Base-by-base conservation (phyloP, 2,113 vertebrate species). In the Choloepus hoffmanni region DNA sequence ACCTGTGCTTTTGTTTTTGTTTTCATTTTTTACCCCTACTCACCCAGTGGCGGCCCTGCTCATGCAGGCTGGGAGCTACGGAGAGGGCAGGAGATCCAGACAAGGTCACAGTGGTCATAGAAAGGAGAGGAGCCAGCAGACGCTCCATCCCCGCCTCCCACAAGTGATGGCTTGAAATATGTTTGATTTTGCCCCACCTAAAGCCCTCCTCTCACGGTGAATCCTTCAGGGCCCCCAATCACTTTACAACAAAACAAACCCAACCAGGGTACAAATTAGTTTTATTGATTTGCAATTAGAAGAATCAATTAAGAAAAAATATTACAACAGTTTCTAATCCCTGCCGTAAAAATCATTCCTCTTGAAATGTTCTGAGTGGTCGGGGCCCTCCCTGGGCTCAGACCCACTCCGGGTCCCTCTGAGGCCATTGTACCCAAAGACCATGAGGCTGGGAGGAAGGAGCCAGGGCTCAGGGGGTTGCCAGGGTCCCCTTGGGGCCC, bases 241-340 rank as follows among this genome's bases (percentile, higher is more conserved):
- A 55, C 53, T 55, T 91, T 36, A 13, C 63, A 24, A 40, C 78
- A 86, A 73, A 92, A 48, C 81, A 93, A 92, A 90, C 33, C 21
- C 21, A 43, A 53, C 53, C 24, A n/a, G 9, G 2, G 60, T 60
- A 62, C 72, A 92, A 89, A 90, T 93, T 81, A 89, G 85, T 43
- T 53, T 4, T 89, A 96, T 92, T 45, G 95, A 97, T 95, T 94
- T 53, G 72, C 97, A 97, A 96, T 96, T 96, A 96, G 67, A 74
- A 90, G 67, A 95, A 87, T 96, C 92, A 88, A 90, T 97, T 96
- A 89, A 73, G 68, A 45, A 92, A 95, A 96, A 96, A 96, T 92
- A 94, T 90, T 67, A 60, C 40, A 40, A 33, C 55, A 1, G 28
- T 81, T 88, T 78, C 92, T 94, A 90, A 96, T 65, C 73, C 45